Evolutionary conservation across 2,113 vertebrate genomes (phyloP).

Genomic region (Erinaceus europaeus): DNA sequence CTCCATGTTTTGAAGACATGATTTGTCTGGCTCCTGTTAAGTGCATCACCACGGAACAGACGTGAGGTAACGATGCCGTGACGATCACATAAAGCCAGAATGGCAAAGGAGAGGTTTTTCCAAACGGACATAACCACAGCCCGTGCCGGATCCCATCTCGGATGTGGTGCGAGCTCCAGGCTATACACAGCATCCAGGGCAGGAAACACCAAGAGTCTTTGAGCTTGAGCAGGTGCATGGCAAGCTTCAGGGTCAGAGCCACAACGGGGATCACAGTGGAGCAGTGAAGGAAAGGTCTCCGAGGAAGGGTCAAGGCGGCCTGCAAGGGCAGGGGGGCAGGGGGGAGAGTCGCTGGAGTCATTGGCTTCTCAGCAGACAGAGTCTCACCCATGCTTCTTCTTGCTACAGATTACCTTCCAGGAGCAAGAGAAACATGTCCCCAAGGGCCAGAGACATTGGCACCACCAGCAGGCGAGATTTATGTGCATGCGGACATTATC

Average conservation of each 20-base stretch:
- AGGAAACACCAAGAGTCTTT: slow-evolving; percentile 96
- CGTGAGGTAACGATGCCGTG: slow-evolving; percentile 93
- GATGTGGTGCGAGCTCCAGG: slow-evolving; percentile 94
- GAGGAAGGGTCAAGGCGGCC: slow-evolving; percentile 91
- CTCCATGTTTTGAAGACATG: slow-evolving; percentile 93
- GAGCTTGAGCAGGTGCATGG: slow-evolving; percentile 91
- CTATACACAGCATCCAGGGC: slow-evolving; percentile 96
- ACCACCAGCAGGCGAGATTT: no score
- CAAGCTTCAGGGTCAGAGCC: slow-evolving; percentile 88
- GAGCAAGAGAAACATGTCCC: background rate
- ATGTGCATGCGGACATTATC: no score
- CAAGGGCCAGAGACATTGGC: no score
- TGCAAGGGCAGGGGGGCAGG: slow-evolving; percentile 71
- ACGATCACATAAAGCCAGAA: slow-evolving; percentile 95
- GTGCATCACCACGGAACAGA: slow-evolving; percentile 95
- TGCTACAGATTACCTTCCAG: background rate
- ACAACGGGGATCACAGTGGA: slow-evolving; percentile 91
- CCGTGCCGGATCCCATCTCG: slow-evolving; percentile 93
- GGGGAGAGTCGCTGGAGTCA: background rate
- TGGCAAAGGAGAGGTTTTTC: slow-evolving; percentile 92
- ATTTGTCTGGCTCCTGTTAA: slow-evolving; percentile 93
- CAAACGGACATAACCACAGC: slow-evolving; percentile 95
- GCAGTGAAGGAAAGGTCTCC: slow-evolving; percentile 93
- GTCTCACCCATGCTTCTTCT: background rate
- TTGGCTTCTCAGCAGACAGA: background rate